Percentiles rank a stretch among this genome's conserved stretches.
These are phyloP conservation scores for Antechinus stuartii DNA, from an alignment of 2,113 vertebrate genomes.

Conservation along the genomic window DNA sequence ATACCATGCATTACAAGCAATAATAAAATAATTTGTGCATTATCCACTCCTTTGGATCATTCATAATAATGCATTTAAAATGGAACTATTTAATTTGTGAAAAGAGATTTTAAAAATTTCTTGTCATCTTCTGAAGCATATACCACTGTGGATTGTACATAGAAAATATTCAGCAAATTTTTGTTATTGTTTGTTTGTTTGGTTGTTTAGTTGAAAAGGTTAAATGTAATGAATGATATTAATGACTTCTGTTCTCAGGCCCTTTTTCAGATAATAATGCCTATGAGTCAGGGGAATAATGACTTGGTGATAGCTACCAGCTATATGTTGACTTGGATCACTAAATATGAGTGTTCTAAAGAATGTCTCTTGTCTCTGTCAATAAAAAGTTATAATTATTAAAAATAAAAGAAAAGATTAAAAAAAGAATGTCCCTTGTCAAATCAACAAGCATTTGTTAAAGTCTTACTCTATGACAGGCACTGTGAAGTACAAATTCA, in stretches of 20 bases:
- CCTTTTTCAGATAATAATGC: background rate
- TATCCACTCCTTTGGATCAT: background rate
- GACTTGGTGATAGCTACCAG: background rate
- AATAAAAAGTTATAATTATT: too few relatives aligned
- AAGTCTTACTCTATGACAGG: background rate
- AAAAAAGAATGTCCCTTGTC: background rate
- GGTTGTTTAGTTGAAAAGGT: background rate
- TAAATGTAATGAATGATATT: background rate
- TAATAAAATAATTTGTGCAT: conserved; percentile 36
- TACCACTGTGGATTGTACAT: background rate
- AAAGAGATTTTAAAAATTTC: background rate
- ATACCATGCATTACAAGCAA: conserved; percentile 30
- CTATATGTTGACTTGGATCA: background rate
- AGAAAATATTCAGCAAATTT: background rate
- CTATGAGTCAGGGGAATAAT: background rate
- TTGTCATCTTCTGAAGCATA: background rate
- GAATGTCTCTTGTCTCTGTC: background rate
- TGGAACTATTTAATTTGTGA: background rate
- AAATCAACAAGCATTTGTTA: background rate
- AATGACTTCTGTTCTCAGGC: background rate
- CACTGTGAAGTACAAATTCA: background rate
- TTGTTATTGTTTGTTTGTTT: background rate
- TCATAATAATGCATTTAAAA: background rate
- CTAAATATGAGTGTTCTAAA: background rate
- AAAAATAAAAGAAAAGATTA: too few relatives aligned